Evolutionary conservation across 2,797 vertebrate genomes (phyloP).

Genomic region (Onychomys torridus): DNA sequence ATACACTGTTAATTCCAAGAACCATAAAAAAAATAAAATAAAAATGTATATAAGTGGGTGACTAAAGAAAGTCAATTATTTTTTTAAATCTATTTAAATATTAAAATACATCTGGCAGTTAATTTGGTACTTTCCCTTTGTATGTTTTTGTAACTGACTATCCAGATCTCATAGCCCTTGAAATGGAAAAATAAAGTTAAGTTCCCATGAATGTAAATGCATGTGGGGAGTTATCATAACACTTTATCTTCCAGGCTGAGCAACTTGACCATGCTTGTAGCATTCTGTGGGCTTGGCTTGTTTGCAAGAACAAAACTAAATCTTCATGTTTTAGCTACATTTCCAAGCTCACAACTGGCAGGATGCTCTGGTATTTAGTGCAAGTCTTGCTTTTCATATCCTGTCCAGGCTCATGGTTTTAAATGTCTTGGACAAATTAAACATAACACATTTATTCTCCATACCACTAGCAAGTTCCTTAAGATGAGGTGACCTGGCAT

Average conservation of each 20-base stretch:
- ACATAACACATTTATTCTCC: conserved; percentile 4
- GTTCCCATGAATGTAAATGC: conserved; percentile 58
- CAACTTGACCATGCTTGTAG: conserved; percentile 65
- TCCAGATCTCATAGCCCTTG: conserved; percentile 23
- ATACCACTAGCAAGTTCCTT: accelerated
- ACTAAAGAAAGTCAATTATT: not conserved
- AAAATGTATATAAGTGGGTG: not conserved
- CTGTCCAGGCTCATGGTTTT: conserved; percentile 16
- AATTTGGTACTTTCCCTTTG: not conserved
- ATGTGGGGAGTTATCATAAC: conserved; percentile 46
- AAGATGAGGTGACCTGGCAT: not conserved
- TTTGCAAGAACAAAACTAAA: conserved; percentile 66
- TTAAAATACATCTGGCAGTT: not conserved
- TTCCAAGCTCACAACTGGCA: conserved; percentile 61
- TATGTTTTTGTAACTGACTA: conserved; percentile 26
- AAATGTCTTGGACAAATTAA: not conserved
- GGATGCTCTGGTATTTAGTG: not conserved
- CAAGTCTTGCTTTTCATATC: conserved; percentile 39
- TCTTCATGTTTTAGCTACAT: conserved; percentile 45
- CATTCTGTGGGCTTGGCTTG: conserved; percentile 67
- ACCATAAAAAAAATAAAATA: not conserved
- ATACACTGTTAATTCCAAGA: not conserved
- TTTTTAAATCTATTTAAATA: not conserved
- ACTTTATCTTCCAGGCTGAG: conserved; percentile 71
- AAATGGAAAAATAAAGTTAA: conserved; percentile 47